Conservation (phyloP, 2,888 invertebrate species). For the Poecilus cupreus region DNA sequence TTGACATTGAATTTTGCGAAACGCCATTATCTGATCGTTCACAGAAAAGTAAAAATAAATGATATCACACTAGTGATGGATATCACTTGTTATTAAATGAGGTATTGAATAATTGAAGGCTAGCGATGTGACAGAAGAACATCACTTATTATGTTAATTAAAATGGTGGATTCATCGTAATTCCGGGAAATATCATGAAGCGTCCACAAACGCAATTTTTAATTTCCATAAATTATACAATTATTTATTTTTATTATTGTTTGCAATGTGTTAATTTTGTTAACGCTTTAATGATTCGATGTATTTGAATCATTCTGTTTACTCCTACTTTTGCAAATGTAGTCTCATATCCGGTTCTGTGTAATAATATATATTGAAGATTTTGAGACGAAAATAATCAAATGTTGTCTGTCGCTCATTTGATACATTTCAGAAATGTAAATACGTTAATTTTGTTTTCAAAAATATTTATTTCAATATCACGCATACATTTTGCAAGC, state of each 20-base stretch:
- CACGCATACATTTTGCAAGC: neutral
- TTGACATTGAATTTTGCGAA: constrained; percentile 53
- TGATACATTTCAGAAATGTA: neutral
- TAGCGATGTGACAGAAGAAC: constrained; percentile 21
- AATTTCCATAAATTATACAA: constrained; percentile 30
- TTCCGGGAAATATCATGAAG: neutral
- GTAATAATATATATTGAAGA: constrained; percentile 1
- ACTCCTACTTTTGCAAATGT: neutral
- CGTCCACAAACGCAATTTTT: neutral
- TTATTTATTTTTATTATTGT: neutral
- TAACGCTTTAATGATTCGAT: constrained; percentile 24
- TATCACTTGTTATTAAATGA: constrained; percentile 11
- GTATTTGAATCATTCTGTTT: constrained; percentile 11
- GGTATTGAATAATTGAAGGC: constrained; percentile 19
- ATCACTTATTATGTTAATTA: constrained; percentile 9
- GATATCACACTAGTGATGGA: neutral
- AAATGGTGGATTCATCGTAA: neutral
- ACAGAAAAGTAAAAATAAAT: constrained; percentile 38
- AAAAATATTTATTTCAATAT: neutral
- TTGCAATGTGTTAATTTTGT: neutral
- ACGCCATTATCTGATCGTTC: constrained; percentile 4
- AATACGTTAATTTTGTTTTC: neutral
- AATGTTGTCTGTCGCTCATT: neutral
- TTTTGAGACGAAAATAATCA: neutral
- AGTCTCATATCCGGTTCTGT: neutral